Conservation (phyloP, 2,888 invertebrate genomes). For the Pristionchus fissidentatus region DNA sequence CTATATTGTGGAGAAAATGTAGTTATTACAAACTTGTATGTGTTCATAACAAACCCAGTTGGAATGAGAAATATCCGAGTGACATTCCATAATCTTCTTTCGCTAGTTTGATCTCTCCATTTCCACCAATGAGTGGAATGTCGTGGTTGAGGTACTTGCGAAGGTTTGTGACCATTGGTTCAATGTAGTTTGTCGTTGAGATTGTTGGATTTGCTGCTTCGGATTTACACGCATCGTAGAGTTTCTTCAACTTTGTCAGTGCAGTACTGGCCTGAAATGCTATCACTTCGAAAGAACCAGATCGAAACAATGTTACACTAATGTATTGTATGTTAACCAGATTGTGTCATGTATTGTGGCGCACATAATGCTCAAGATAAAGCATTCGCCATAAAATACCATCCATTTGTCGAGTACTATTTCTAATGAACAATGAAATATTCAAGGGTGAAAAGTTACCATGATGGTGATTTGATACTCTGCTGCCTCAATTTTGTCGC, state of each 20-base stretch:
- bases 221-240: constrained; percentile 23
- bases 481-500: constrained; percentile 55
- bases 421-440: no score
- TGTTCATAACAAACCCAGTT: background rate
- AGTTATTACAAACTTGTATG: background rate
- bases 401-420: no score
- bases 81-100: background rate
- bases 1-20: no score
- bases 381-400: no score
- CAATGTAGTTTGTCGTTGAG: background rate
- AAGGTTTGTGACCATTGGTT: constrained; percentile 6
- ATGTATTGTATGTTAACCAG: no score
- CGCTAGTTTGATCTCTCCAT: background rate
- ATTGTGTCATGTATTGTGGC: background rate
- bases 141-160: background rate
- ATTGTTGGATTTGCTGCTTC: constrained; percentile 35
- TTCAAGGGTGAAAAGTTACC: background rate
- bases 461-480: constrained; percentile 58
- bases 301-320: no score
- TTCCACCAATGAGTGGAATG: constrained; percentile 43
- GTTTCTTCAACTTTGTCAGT: constrained; percentile 22
- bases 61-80: constrained; percentile 29
- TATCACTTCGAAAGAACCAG: no score
- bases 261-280: constrained; percentile 28
- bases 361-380: background rate